These are phyloP conservation scores for Lasiurus cinereus DNA, from an alignment of 2,113 vertebrate species.

Conservation along the genomic window DNA sequence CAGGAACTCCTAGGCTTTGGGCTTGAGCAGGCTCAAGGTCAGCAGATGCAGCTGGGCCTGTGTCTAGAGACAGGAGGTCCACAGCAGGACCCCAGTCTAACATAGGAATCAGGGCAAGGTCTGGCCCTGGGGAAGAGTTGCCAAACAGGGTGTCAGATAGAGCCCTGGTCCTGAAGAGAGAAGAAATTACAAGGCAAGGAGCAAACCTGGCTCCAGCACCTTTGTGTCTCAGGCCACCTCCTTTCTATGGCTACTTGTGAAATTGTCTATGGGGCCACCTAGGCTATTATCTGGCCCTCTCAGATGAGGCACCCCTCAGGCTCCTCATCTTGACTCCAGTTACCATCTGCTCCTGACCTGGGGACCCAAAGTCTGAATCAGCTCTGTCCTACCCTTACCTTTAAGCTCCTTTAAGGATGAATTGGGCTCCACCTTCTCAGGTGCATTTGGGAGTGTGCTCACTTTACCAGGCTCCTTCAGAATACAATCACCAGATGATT, in stretches of 20 bases:
- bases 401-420: neutral
- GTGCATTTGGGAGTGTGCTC: neutral
- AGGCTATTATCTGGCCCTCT: neutral
- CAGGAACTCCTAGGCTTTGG: neutral
- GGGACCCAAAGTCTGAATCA: neutral
- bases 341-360: neutral
- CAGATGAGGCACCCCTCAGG: neutral
- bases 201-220: neutral
- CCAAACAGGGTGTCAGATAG: neutral
- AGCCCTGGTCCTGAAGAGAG: neutral
- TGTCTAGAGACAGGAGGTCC: neutral
- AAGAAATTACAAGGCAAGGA: neutral
- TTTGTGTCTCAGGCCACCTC: neutral
- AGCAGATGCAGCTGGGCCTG: neutral
- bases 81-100: neutral
- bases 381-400: neutral
- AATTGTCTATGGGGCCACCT: neutral
- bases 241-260: neutral
- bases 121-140: neutral
- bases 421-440: neutral
- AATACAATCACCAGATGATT: neutral
- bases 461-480: neutral
- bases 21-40: slow-evolving; percentile 1
- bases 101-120: neutral
- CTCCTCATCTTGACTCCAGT: neutral